Base-by-base conservation (phyloP, 2,888 invertebrate species). In the Syritta pipiens region DNA sequence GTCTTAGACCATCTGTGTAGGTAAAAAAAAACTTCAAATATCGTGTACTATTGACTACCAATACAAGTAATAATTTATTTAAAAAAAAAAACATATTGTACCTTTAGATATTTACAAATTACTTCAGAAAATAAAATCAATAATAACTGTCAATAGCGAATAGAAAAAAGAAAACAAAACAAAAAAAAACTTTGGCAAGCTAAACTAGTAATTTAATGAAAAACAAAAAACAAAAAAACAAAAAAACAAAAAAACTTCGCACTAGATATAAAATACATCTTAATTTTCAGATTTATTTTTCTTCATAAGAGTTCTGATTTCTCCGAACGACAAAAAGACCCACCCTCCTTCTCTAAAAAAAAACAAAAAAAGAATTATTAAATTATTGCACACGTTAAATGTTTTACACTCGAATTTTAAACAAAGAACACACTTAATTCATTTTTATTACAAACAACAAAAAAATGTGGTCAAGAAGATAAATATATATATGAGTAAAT, bases 1-100 rank as follows among this genome's bases (percentile, higher is more conserved):
- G 67, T 77, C 65, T 65, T 77, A 79, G 79, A 79, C 79, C 79
- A 79, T 79, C 79, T 68, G 74, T 74, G 67, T 79, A 79, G 74
- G 57, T 67, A 62, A 74, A n/a, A n/a, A n/a, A n/a, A n/a, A 74
- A 74, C 60, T 79, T 79, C 74, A 79, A 79, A 79, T 74, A 79
- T 79, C 79, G 79, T 79, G 72, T 67, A 74, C 74, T 79, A 77
- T 67, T 72, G 77, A 72, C 77, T 77, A 60, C 62, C 65, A 74
- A 57, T 74, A 72, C 59, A 74, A 79, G 55, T 74, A 74, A 74
- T 74, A 68, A 67, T 79, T 79, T 68, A 62, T 79, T 79, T 46
- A 75, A 60, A 53, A 67, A 37, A 46, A 62, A 62, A 53, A 68
- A 72, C 71, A 77, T 77, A 79, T 68, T 68, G 68, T 81, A 81